Conservation (phyloP, 1,140 invertebrate genomes). For the Lordiphosa mommai region DNA sequence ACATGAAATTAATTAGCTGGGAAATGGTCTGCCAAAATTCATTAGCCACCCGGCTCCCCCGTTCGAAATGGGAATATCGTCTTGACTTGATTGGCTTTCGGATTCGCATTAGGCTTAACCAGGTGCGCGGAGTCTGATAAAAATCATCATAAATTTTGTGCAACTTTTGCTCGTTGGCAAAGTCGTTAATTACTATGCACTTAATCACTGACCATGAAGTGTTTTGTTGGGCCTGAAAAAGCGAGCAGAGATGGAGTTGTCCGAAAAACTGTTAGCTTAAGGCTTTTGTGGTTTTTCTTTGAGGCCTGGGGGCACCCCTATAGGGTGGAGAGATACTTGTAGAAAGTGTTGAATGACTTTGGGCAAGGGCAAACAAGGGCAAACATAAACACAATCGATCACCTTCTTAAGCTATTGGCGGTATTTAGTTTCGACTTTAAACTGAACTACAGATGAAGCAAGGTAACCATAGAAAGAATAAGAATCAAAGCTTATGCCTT, state of each 20-base stretch:
- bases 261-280: background rate
- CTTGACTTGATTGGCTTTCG: conserved; percentile 4
- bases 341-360: too few relatives aligned
- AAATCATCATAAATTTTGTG: conserved; percentile 58
- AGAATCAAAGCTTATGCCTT: too few relatives aligned
- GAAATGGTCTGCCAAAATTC: conserved; percentile 9
- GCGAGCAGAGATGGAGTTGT: background rate
- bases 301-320: background rate
- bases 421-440: too few relatives aligned
- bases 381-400: too few relatives aligned
- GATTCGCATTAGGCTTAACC: conserved; percentile 5
- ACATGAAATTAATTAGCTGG: conserved; percentile 14
- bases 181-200: conserved; percentile 62
- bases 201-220: conserved; percentile 70
- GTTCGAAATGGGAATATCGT: conserved; percentile 38
- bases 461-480: too few relatives aligned
- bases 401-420: too few relatives aligned
- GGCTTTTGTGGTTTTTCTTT: conserved; percentile 1
- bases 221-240: background rate
- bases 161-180: conserved; percentile 18
- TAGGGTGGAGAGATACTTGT: too few relatives aligned
- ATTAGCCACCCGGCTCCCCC: conserved; percentile 22
- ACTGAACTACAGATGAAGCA: too few relatives aligned
- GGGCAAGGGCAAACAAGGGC: too few relatives aligned
- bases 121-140: conserved; percentile 12